phyloP scores from a whole-genome alignment of 23 tunicate genomes.

The Styela clava region DNA sequence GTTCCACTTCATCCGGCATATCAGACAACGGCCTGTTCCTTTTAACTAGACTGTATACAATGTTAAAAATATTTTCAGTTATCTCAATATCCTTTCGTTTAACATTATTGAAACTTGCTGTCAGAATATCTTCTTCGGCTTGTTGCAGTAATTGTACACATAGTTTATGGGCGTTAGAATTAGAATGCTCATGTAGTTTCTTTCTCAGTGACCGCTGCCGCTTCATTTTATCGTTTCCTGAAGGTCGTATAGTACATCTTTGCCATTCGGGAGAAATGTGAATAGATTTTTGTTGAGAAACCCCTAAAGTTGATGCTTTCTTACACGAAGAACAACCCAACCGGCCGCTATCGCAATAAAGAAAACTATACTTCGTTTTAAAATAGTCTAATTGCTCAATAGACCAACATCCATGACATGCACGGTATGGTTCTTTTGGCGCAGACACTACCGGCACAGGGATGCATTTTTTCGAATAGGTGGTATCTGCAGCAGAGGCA shows the following conservation, averaged over 20 bases:
- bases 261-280: too few species aligned
- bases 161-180: not conserved
- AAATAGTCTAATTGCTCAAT: too few species aligned
- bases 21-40: not conserved
- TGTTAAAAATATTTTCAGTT: not conserved
- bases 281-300: too few species aligned
- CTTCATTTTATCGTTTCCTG: too few species aligned
- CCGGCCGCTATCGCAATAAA: too few species aligned
- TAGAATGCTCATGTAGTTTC: not conserved
- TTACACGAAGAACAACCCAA: too few species aligned
- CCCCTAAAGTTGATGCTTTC: too few species aligned
- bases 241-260: too few species aligned
- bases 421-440: not conserved
- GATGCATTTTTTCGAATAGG: slow-evolving; percentile 3
- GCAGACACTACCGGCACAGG: slow-evolving; percentile 2
- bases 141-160: slow-evolving; percentile 8
- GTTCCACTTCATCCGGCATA: not conserved
- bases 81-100: too few species aligned
- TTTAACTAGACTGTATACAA: not conserved
- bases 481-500: slow-evolving; percentile 10
- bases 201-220: slow-evolving; percentile 6
- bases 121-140: not conserved
- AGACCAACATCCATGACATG: not conserved
- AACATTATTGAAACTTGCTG: not conserved
- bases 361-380: too few species aligned